Evolutionary conservation across 2,888 invertebrate genomes (phyloP).

Genomic region (Coelinius sp.): DNA sequence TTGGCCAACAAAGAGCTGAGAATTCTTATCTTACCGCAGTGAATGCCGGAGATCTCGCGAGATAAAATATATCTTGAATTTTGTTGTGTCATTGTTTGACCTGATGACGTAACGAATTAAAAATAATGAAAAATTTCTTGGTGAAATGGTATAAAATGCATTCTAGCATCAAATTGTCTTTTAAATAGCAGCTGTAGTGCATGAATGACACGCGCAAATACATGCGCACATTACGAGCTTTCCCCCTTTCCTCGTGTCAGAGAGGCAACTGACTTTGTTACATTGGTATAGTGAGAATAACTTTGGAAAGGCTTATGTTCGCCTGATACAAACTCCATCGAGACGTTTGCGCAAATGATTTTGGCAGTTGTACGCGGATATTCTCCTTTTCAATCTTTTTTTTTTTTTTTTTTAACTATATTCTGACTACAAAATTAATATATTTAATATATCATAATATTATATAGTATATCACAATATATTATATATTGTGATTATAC

Average conservation of each 20-base stretch:
- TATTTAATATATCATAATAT: no score
- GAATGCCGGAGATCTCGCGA: constrained; percentile 27
- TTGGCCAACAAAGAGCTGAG: not conserved
- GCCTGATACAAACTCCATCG: constrained; percentile 63
- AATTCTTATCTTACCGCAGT: not conserved
- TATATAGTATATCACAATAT: no score
- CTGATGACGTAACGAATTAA: not conserved
- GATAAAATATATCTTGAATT: constrained; percentile 37
- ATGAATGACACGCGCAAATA: constrained; percentile 35
- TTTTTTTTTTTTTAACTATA: no score
- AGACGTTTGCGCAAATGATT: constrained; percentile 68
- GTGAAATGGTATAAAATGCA: no score
- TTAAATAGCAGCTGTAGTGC: not conserved
- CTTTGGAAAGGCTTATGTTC: constrained; percentile 50
- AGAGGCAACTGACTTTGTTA: not conserved
- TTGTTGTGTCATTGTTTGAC: constrained; percentile 32
- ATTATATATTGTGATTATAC: no score
- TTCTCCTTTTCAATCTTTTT: no score
- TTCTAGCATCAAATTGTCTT: not conserved
- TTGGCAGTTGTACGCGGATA: not conserved
- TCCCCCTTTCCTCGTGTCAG: not conserved
- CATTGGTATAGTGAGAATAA: constrained; percentile 10
- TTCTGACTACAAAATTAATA: no score
- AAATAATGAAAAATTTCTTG: not conserved
- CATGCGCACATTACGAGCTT: constrained; percentile 34